Evolutionary conservation across 1,140 invertebrate species (phyloP), one percentile per base, ranked within the genome.

Genomic region (Rhopalosiphum padi): DNA sequence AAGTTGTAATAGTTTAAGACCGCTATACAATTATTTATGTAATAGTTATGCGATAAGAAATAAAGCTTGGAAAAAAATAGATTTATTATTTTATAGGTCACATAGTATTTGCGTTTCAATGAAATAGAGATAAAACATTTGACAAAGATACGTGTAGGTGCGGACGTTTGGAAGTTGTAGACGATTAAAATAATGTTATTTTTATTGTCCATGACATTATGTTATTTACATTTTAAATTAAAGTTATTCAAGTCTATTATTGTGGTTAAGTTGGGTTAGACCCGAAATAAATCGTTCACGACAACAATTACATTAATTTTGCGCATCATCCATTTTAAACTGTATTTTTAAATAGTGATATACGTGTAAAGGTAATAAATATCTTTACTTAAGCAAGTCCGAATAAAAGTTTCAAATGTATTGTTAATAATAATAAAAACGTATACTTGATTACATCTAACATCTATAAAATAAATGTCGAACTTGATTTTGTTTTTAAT

Each of bases 11-110:
- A 68, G 30, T 68, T 68, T 68, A 68, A 5, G 60, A 68, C 60
- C 15, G 6, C 11, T n/a, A 41, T 41, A 6, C 15, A 68, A 68
- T 68, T 68, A n/a, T 68, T 68, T 68, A 68, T 15, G 60, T 6
- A 68, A 68, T n/a, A n/a, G 60, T n/a, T n/a, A 0, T 68, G 4
- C 5, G 60, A 68, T 68, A 68, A 68, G 60, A 68, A n/a, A 68
- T 68, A 68, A 68, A 68, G 15, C 30, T n/a, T 6, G 60, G 15
- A 68, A 68, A 30, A 30, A n/a, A 18, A 68, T n/a, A 68, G 30
- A n/a, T 77, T 77, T 77, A 77, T 77, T 77, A 77, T 77, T 77
- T 77, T 77, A 77, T 77, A 77, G 60, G n/a, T 35, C n/a, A 77
- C n/a, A n/a, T 18, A n/a, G 60, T 6, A n/a, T 77, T 77, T 15